phyloP scores from a whole-genome alignment of 92 coral and sea anemone species.

The Chrysogorgia sp. region DNA sequence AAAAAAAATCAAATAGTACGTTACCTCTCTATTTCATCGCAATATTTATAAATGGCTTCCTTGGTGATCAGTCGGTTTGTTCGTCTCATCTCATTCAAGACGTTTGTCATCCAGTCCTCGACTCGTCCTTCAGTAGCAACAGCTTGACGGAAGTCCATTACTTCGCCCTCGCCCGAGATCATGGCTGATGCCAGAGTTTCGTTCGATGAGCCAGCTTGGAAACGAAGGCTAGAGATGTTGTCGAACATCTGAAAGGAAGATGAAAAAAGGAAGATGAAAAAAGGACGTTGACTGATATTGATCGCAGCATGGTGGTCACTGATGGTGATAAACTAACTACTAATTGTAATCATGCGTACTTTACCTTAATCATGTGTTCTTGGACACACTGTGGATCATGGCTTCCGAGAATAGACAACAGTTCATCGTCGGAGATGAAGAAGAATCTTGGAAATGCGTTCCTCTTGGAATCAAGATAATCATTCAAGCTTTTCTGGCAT shows the following conservation, averaged over 20 bases:
- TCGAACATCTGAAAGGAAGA: conserved; percentile 84
- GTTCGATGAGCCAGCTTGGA: conserved; percentile 90
- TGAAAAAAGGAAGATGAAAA: not conserved
- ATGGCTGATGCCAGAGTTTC: conserved; percentile 90
- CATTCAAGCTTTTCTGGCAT: conserved; percentile 98
- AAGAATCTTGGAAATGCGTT: conserved; percentile 99
- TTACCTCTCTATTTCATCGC: conserved; percentile 81
- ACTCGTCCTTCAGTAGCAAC: conserved; percentile 96
- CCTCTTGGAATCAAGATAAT: conserved; percentile 97
- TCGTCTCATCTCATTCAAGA: conserved; percentile 95
- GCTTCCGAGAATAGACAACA: conserved; percentile 94
- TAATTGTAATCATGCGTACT: not conserved
- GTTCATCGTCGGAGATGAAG: conserved; percentile 99
- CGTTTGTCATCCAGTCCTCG: conserved; percentile 99
- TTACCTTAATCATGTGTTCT: conserved; percentile 99
- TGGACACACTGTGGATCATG: conserved; percentile 98
- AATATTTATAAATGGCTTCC: conserved; percentile 92
- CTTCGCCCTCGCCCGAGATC: conserved; percentile 93
- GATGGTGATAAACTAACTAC: not conserved
- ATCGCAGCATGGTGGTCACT: not conserved
- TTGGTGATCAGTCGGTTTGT: conserved; percentile 96
- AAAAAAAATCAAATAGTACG: not conserved
- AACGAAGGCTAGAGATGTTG: conserved; percentile 91
- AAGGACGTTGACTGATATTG: not conserved
- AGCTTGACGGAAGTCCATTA: conserved; percentile 93